Evolutionary conservation across 2,888 invertebrate genomes (phyloP), one percentile per base, ranked within the genome.

Genomic region (Epistrophe eligans): DNA sequence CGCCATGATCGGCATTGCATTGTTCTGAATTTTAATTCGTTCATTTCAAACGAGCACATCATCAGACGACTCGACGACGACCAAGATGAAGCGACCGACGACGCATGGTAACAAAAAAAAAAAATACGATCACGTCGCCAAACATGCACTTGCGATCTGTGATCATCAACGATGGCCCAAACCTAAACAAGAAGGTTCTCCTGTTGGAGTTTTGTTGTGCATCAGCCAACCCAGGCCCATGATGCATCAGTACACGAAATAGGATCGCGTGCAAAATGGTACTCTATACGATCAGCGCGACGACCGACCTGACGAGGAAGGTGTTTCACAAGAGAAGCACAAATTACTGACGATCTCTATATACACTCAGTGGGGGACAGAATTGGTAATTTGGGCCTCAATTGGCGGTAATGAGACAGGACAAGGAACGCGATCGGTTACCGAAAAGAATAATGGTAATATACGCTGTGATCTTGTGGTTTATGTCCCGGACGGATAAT

Each of bases 331-430:
- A 87, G 85, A 71, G 74, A 52, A 79, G 71, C 87, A 87, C 83
- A 87, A 87, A 83, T 87, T 87, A 72, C 79, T 70, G 45, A 48
- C 50, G 50, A 70, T 62, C 40, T 71, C 40, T 40, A 60, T 60
- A 60, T 38, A 19, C 17, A 43, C 82, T 79, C 83, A 72, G 87
- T 83, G 87, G 87, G 87, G 79, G 87, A 87, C 87, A 87, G 83
- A 87, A 87, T 87, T 83, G 83, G 87, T 87, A 87, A 87, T 87
- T 87, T 87, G 72, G 83, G 58, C 74, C 87, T 87, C 83, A 87
- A 87, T 87, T 87, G 87, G 83, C 62, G 52, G 87, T 87, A 87
- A 87, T 87, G 87, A 87, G 87, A 83, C 87, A 87, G 83, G 87
- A 83, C 87, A 82, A 76, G 76, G 40, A 79, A 87, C 79, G 87